Evolutionary conservation across 30 jellyfish, hydroid and myxozoan genomes (phyloP), one percentile per base, ranked within the genome.

Genomic region (Cassiopea andromeda): DNA sequence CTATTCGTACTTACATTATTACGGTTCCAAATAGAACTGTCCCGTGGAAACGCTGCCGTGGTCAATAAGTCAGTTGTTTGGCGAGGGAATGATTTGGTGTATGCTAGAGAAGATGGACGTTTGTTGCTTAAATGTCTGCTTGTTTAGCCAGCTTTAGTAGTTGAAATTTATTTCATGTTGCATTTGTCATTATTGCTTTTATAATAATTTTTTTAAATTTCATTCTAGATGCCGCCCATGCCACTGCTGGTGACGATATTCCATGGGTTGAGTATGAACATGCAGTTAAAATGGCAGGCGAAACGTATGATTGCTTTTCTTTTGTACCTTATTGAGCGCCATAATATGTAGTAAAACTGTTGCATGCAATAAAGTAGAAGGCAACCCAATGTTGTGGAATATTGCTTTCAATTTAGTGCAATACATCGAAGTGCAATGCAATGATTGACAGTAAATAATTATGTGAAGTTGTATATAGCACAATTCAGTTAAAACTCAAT

Each of bases 211-310:
- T 5, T 7, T 18, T 14, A 67, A 67, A 7, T 67, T 67, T 6
- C 27, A 60, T 47, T 76, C 18, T 70, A 86, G 93, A 75, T 48
- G 93, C 87, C 7, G 79, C 88, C 0, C 93, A 86, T 77, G 85
- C 93, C 45, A 86, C 93, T 17, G 79, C 89, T 87, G 98, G 98
- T 38, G 98, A 94, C 46, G 80, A 77, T 85, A 94, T 94, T 47
- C 85, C 87, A 7, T 94, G 98, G 98, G 85, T 66, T 8, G 73
- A 84, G 50, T 90, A 80, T 75, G 92, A 80, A 10, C 80, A 86
- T 9, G 98, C 96, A 12, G 64, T 94, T 50, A 91, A 94, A 60
- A 46, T 79, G 44, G 90, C 97, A 12, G 90, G 90, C 80, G 93
- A 87, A 45, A 69, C 49, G 93, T 86, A 46, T 10, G 73, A 0